These are phyloP conservation scores for Acrobasis consociella DNA, from an alignment of 2,888 invertebrate genomes.

Conservation along the genomic window DNA sequence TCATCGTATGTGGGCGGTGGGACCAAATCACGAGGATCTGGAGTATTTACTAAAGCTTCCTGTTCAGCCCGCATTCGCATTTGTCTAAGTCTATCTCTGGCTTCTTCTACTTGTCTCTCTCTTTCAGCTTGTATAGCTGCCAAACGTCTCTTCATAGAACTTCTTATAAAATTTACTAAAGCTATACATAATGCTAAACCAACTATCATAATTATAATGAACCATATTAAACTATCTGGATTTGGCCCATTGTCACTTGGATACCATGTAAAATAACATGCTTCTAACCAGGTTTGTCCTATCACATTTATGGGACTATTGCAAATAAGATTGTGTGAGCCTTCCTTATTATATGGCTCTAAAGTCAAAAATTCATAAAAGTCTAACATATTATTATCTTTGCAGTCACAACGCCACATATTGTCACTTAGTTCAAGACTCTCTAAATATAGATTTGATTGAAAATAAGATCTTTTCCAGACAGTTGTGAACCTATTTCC, in stretches of 20 bases:
- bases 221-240: conserved; percentile 82
- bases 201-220: conserved; percentile 80
- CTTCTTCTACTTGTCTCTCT: conserved; percentile 82
- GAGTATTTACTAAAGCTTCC: conserved; percentile 83
- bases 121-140: conserved; percentile 76
- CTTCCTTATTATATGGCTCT: conserved; percentile 79
- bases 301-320: conserved; percentile 84
- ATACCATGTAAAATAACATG: conserved; percentile 85
- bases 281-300: conserved; percentile 86
- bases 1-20: conserved; percentile 90
- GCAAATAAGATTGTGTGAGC: conserved; percentile 82
- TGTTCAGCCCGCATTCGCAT: conserved; percentile 78
- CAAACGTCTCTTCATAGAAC: conserved; percentile 80
- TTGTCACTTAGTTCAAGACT: conserved; percentile 86
- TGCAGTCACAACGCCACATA: conserved; percentile 90
- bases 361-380: conserved; percentile 84
- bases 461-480: conserved; percentile 83
- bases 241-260: conserved; percentile 60
- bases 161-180: conserved; percentile 78
- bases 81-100: conserved; percentile 80
- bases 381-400: conserved; percentile 80
- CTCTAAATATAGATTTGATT: conserved; percentile 81
- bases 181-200: conserved; percentile 80
- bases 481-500: conserved; percentile 87
- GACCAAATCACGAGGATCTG: conserved; percentile 86